Percentiles rank a stretch among this genome's conserved stretches.
These are phyloP conservation scores for Melanotaenia pygmaea DNA, from an alignment of 2,797 vertebrate genomes.

Conservation along the genomic window DNA sequence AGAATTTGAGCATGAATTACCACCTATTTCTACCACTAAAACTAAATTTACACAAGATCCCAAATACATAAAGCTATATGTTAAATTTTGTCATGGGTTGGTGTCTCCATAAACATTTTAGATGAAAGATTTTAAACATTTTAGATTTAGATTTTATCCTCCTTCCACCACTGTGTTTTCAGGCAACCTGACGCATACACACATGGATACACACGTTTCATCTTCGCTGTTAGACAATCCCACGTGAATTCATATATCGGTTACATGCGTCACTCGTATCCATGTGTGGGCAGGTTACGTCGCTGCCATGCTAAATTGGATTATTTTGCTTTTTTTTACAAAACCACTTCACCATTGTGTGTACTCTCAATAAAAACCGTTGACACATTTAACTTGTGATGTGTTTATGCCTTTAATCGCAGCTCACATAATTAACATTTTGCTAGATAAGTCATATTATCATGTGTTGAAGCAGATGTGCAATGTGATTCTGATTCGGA, in stretches of 20 bases:
- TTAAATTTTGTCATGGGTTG: too few relatives aligned
- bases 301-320: constrained; percentile 57
- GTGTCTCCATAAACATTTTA: constrained; percentile 13
- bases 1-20: too few relatives aligned
- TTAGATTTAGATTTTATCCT: constrained; percentile 19
- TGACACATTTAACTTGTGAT: constrained; percentile 38
- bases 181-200: not conserved
- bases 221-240: constrained; percentile 22
- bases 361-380: constrained; percentile 35
- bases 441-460: constrained; percentile 28
- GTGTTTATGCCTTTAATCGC: constrained; percentile 25
- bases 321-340: constrained; percentile 51
- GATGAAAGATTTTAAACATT: constrained; percentile 6
- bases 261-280: constrained; percentile 47
- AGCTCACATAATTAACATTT: constrained; percentile 45
- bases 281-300: constrained; percentile 56
- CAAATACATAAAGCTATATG: too few relatives aligned
- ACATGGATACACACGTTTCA: constrained; percentile 3
- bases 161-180: constrained; percentile 16
- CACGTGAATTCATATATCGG: constrained; percentile 27
- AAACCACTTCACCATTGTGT: constrained; percentile 15
- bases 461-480: constrained; percentile 42
- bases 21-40: too few relatives aligned
- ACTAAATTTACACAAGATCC: too few relatives aligned
- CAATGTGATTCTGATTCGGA: constrained; percentile 20